These are phyloP conservation scores for Rhinatrema bivittatum DNA, from an alignment of 2,797 vertebrate genomes.

Conservation along the genomic window DNA sequence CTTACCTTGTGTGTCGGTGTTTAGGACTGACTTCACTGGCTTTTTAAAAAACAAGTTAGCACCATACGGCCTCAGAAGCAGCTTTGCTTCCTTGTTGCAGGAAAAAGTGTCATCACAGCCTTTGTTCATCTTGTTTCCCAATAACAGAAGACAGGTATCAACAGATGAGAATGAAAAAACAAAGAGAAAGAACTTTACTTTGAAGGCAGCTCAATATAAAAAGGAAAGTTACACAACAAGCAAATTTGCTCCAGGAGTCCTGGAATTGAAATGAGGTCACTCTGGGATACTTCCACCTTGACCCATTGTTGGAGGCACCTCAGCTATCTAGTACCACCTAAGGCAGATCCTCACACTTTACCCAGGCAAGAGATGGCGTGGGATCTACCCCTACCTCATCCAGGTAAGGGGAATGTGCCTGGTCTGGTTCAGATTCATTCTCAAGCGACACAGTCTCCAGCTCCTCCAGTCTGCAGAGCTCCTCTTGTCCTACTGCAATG, in stretches of 20 bases:
- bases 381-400: no score
- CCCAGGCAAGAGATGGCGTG: no score
- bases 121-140: background rate
- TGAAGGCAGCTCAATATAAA: no score
- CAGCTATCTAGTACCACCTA: no score
- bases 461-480: background rate
- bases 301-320: no score
- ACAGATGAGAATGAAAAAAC: background rate
- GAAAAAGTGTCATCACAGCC: accelerated
- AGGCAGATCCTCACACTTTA: no score
- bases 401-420: no score
- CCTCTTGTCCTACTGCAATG: background rate
- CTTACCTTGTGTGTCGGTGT: background rate
- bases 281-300: no score
- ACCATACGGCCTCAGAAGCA: background rate
- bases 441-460: conserved; percentile 17
- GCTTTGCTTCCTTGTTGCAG: background rate
- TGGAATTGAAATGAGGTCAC: no score
- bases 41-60: accelerated
- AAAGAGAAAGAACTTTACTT: background rate
- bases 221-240: no score
- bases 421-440: no score
- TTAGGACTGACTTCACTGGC: background rate
- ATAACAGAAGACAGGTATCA: background rate
- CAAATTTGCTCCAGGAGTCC: no score